Evolutionary conservation across 2,888 invertebrate species (phyloP).

Genomic region (Oscheius sp.): DNA sequence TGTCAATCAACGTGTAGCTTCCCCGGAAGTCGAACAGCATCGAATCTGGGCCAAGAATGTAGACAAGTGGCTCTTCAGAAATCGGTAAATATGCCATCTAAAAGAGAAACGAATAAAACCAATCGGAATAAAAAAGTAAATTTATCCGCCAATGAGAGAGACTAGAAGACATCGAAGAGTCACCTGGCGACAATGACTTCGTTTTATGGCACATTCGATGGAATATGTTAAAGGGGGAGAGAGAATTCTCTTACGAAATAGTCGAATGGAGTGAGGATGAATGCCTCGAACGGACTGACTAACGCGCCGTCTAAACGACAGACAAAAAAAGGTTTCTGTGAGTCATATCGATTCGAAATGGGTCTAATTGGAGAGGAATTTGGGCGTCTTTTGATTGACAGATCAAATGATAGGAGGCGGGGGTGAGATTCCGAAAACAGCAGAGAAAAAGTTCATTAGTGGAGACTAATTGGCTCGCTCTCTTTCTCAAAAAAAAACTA

Average conservation of each 20-base stretch:
- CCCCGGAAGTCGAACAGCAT: conserved; percentile 28
- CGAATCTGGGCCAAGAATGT: conserved; percentile 26
- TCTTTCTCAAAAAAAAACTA: background rate
- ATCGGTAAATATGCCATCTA: conserved; percentile 27
- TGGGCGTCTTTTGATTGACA: conserved; percentile 11
- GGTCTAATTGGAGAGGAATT: background rate
- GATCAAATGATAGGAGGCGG: background rate
- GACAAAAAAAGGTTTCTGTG: background rate
- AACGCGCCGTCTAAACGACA: background rate
- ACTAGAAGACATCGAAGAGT: background rate
- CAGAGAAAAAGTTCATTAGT: background rate
- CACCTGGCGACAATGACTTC: background rate
- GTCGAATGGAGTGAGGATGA: background rate
- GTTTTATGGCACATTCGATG: background rate
- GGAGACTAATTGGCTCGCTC: background rate
- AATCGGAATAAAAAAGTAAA: background rate
- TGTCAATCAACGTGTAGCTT: conserved; percentile 16
- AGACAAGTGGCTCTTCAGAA: conserved; percentile 24
- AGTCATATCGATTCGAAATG: background rate
- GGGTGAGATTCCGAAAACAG: no score
- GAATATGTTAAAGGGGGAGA: background rate
- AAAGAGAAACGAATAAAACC: background rate
- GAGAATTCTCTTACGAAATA: background rate
- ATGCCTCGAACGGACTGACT: background rate
- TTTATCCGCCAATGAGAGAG: background rate